These are phyloP conservation scores for Sorex fumeus DNA, from an alignment of 2,113 vertebrate genomes.

Conservation along the genomic window DNA sequence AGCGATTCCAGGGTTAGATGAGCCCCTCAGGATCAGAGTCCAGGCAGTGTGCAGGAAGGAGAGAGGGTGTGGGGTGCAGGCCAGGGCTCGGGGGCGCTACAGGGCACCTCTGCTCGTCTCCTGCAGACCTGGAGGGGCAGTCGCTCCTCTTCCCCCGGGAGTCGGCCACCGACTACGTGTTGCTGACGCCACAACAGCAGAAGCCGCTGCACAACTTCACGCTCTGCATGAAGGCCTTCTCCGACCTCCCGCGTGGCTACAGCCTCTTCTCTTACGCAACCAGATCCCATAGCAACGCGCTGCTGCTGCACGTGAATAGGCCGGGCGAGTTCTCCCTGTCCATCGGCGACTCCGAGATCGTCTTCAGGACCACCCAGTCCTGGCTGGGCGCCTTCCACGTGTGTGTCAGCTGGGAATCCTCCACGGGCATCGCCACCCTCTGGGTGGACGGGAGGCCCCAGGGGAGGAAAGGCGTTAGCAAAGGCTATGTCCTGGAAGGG, in stretches of 20 bases:
- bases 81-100: no score
- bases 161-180: slow-evolving; percentile 78
- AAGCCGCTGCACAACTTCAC: slow-evolving; percentile 81
- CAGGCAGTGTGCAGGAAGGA: no score
- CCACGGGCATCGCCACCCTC: slow-evolving; percentile 70
- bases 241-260: slow-evolving; percentile 70
- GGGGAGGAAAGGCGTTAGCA: neutral
- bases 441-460: slow-evolving; percentile 83
- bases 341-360: slow-evolving; percentile 45
- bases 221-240: slow-evolving; percentile 85
- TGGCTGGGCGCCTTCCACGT: slow-evolving; percentile 72
- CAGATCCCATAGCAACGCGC: slow-evolving; percentile 74
- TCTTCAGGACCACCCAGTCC: neutral
- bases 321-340: slow-evolving; percentile 64
- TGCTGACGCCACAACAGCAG: slow-evolving; percentile 39
- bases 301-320: slow-evolving; percentile 82
- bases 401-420: slow-evolving; percentile 84
- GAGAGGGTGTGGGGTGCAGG: no score
- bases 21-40: no score
- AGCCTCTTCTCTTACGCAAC: slow-evolving; percentile 87
- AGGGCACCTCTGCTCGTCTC: neutral
- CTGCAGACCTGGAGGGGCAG: slow-evolving; percentile 83
- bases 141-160: slow-evolving; percentile 86
- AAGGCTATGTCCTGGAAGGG: slow-evolving; percentile 28
- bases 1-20: no score